Base-by-base conservation (phyloP, 2,888 invertebrate genomes). In the Drosophila fulvimacula region DNA sequence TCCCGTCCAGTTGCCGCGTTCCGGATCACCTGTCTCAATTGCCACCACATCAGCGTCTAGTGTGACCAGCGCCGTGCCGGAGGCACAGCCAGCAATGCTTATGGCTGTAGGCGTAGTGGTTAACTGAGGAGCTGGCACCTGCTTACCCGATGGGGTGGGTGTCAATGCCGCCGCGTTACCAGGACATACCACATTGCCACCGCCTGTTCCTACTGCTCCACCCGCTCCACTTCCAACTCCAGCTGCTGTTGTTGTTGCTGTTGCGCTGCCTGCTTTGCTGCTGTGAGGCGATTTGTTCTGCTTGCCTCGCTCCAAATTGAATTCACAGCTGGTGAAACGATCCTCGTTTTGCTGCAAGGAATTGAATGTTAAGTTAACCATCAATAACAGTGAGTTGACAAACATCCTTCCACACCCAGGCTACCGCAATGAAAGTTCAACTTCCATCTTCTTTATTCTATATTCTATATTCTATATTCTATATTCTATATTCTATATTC, bases 1-100 rank as follows among this genome's bases (percentile, higher is more conserved):
- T n/a, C 95, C 95, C 15, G 95, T 95, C 96, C 96, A 96, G 88
- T 95, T 95, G 69, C 95, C 95, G 6, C 95, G 94, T 82, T 94
- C 95, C 11, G 95, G 95, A 48, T 90, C 84, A 2, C 63, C 21
- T 5, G 71, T 59, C 58, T 76, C 76, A 48, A 64, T 61, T 34
- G 39, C 38, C 11, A 67, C 60, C 39, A 63, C 70, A 46, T 79
- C 79, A 2, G 82, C 65, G 55, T 91, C 91, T 32, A 91, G 70
- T 7, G 90, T 80, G 17, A 91, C 76, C n/a, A 91, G 66, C 2
- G 91, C 91, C 11, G 91, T 91, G 63, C 88, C 91, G 0, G 91
- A 91, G 34, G 90, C 91, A 44, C 91, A 91, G 60, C 90, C 91
- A 11, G 83, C 87, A 68, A 91, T 91, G 17, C 89, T 79, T 9